Conservation (phyloP, 2,888 invertebrate species). For the Eupithecia inturbata region DNA sequence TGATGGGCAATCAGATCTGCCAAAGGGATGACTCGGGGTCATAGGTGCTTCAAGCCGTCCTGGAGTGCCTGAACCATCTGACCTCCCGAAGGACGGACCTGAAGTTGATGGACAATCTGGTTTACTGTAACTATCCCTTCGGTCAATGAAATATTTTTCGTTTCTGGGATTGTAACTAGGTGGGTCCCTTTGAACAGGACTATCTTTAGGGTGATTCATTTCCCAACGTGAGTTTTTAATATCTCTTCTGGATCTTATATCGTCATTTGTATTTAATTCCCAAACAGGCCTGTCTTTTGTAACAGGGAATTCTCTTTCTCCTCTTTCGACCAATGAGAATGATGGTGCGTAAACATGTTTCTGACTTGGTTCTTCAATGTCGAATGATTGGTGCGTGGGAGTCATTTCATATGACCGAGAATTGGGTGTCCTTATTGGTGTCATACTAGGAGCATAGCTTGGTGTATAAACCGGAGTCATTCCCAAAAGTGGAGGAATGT, state of each 20-base stretch:
- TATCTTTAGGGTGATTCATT: constrained; percentile 6
- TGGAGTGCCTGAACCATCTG: constrained; percentile 58
- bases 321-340: constrained; percentile 52
- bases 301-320: constrained; percentile 52
- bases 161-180: constrained; percentile 45
- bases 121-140: constrained; percentile 48
- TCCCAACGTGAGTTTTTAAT: constrained; percentile 39
- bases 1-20: constrained; percentile 58
- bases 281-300: constrained; percentile 48
- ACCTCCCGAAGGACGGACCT: constrained; percentile 54
- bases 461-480: constrained; percentile 47
- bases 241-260: constrained; percentile 25
- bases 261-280: constrained; percentile 40
- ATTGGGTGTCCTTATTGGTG: constrained; percentile 52
- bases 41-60: constrained; percentile 56
- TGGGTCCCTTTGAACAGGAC: constrained; percentile 22
- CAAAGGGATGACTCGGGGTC: constrained; percentile 61
- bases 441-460: constrained; percentile 47
- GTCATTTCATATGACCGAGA: constrained; percentile 62
- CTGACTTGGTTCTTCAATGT: constrained; percentile 56
- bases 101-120: constrained; percentile 55
- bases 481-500: constrained; percentile 39
- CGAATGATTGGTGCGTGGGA: constrained; percentile 57
- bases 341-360: constrained; percentile 72
- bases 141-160: constrained; percentile 50